phyloP scores from a whole-genome alignment of 1,140 invertebrate species.

The Ylistrum balloti region DNA sequence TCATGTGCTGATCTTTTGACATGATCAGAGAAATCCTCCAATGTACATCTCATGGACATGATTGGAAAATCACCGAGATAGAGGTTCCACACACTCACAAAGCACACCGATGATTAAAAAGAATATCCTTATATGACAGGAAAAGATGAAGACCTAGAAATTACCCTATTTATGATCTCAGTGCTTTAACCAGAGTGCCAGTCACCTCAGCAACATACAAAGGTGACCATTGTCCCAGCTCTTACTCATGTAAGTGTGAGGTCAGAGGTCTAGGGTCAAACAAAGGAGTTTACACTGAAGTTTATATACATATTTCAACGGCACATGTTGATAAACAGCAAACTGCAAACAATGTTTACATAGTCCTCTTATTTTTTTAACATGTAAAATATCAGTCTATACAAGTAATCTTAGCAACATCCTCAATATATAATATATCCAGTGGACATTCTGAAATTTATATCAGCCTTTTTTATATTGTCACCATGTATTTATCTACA shows the following conservation, averaged over 20 bases:
- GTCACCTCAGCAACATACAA: constrained; percentile 3
- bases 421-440: not conserved
- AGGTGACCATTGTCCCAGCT: constrained; percentile 1
- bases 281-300: not conserved
- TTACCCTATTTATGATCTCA: not conserved
- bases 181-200: not conserved
- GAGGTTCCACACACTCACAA: no score
- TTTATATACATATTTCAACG: not conserved
- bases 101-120: no score
- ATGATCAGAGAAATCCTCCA: no score
- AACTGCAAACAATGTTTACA: not conserved
- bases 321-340: not conserved
- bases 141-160: no score
- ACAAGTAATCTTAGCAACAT: not conserved
- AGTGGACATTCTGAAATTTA: not conserved
- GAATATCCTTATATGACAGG: no score
- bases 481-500: not conserved
- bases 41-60: no score
- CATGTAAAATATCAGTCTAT: not conserved
- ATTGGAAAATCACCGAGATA: no score
- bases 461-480: not conserved
- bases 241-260: not conserved
- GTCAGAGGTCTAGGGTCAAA: constrained; percentile 1
- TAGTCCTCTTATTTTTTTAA: no score
- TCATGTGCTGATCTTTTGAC: no score